Base-by-base conservation (phyloP, 23 tunicate genomes). In the Botrylloides violaceus region DNA sequence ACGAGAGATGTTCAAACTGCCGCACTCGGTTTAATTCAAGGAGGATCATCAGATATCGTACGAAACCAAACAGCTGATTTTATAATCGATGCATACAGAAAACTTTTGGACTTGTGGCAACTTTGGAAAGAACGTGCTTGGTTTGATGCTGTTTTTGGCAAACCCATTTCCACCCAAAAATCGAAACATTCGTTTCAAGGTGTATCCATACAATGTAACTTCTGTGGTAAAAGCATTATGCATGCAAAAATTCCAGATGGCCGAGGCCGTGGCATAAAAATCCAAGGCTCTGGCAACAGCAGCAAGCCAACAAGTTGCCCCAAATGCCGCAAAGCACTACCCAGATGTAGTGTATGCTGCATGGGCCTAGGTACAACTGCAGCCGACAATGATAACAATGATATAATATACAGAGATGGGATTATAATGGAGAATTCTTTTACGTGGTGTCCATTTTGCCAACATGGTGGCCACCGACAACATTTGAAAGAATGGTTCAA, bases 391-490 rank as follows among this genome's bases (percentile, higher is more conserved):
- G 57, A 37, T 12, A n/a, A 7, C 19, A 19, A 34, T 21, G 59
- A 37, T 23, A 24, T 34, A 19, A 5, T 21, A 24, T 19, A 37
- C 24, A 5, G 58, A 19, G 12, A 24, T 38, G 58, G 36, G 23
- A 21, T 26, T 38, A 35, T 75, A 31, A 36, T 87, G 2, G 61
- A 58, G 30, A 49, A 71, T 19, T 87, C 85, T 82, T 61, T 71
- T 4, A 55, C 86, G 1, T 87, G 95, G 95, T 87, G 95, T 71
- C 71, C 79, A 64, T 74, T 35, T 31, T 87, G 95, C 29, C 75
- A 76, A 25, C 95, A 87, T 66, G 95, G 95, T 21, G 95, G 95
- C 34, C 95, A 87, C 49, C 76, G 66, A 3, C 70, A 61, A 19
- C 95, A 87, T 56, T 57, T 87, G 23, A 61, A 12, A 34, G 82